A percentile compares a stretch with the other conserved stretches of the same genome.
Conservation (phyloP, 2,797 vertebrate species). For the Eidolon dupreanum region DNA sequence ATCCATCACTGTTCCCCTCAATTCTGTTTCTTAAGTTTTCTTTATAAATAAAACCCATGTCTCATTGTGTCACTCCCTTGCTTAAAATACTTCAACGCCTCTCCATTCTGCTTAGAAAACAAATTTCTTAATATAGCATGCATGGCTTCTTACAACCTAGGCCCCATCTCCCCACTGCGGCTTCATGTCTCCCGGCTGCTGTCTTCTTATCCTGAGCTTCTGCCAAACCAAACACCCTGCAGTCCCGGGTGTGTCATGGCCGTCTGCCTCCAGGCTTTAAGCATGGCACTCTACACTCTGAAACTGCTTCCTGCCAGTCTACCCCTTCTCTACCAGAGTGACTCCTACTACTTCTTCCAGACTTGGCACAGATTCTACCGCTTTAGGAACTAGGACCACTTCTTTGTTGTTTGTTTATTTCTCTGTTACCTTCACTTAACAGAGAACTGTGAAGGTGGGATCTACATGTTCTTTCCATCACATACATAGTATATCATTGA, state of each 20-base stretch:
- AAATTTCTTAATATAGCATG: not conserved
- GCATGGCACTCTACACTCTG: too few relatives aligned
- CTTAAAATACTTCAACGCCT: not conserved
- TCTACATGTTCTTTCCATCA: not conserved
- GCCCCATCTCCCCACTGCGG: not conserved
- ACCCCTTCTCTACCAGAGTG: not conserved
- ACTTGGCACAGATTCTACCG: not conserved
- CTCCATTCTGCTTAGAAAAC: not conserved
- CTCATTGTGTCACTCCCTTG: not conserved
- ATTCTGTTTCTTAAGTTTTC: not conserved
- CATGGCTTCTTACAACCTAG: not conserved
- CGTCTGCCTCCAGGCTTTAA: too few relatives aligned
- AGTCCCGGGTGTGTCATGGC: fast-evolving
- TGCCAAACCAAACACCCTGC: not conserved
- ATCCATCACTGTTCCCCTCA: not conserved
- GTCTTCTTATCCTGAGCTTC: not conserved
- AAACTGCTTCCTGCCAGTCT: not conserved
- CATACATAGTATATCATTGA: not conserved
- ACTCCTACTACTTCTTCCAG: not conserved
- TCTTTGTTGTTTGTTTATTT: not conserved
- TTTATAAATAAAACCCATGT: not conserved
- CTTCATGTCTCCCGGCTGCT: too few relatives aligned
- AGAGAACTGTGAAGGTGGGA: not conserved
- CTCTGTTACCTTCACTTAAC: not conserved
- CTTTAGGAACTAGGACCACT: not conserved